phyloP scores from a whole-genome alignment of 2,113 vertebrate species.

The Gulo gulo region DNA sequence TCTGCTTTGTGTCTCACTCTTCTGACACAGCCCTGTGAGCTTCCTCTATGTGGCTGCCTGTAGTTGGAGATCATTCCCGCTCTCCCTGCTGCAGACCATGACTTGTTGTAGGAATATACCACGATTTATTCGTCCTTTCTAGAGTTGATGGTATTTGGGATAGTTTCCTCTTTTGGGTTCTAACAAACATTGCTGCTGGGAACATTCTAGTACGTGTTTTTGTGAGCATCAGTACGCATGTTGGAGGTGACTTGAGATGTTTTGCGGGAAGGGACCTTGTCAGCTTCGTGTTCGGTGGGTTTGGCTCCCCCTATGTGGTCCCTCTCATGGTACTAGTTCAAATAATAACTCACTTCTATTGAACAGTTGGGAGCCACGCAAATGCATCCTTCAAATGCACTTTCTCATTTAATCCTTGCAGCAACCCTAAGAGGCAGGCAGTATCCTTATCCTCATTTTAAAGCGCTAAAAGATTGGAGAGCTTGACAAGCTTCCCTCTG shows the following conservation, averaged over 20 bases:
- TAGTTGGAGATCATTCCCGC: neutral
- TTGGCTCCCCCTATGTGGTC: neutral
- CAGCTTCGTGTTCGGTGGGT: neutral
- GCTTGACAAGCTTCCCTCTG: neutral
- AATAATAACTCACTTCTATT: neutral
- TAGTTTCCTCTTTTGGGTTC: neutral
- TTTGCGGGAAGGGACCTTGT: neutral
- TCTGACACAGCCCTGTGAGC: neutral
- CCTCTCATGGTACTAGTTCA: neutral
- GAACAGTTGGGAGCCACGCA: neutral
- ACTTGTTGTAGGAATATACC: neutral
- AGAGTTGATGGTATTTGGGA: neutral
- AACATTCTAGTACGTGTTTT: neutral
- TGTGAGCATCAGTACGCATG: neutral
- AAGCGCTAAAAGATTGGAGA: neutral
- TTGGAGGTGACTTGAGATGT: neutral
- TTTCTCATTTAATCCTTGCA: neutral
- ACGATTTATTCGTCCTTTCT: neutral
- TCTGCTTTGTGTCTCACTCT: neutral
- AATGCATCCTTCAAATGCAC: neutral
- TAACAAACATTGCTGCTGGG: neutral
- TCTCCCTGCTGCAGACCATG: neutral
- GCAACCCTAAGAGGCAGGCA: neutral
- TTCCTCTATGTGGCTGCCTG: neutral
- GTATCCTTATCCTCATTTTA: neutral